Percentiles rank a stretch among this genome's conserved stretches.
phyloP scores from a whole-genome alignment of 2,797 vertebrate species.

The Scarus forsteni region DNA sequence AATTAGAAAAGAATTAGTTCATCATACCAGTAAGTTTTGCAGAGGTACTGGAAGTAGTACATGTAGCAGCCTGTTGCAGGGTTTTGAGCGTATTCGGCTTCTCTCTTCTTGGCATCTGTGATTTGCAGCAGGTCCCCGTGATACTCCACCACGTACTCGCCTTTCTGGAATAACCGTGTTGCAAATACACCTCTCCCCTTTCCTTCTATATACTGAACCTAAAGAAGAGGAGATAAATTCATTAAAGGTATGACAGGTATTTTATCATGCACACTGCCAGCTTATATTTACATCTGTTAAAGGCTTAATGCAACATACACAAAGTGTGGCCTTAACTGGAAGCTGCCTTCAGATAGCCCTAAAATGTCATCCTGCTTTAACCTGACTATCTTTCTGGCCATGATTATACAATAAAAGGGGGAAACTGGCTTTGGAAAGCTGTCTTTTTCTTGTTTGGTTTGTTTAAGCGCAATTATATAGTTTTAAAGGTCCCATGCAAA shows the following conservation, averaged over 20 bases:
- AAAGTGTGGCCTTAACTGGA: too few relatives aligned
- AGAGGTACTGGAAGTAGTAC: slow-evolving; percentile 99
- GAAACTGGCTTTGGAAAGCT: too few relatives aligned
- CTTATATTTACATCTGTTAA: too few relatives aligned
- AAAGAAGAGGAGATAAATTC: not conserved
- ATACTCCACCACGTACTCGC: slow-evolving; percentile 98
- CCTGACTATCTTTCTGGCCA: too few relatives aligned
- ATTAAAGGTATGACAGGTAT: not conserved
- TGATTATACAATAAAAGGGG: too few relatives aligned
- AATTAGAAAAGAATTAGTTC: not conserved
- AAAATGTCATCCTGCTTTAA: too few relatives aligned
- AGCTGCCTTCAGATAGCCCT: too few relatives aligned
- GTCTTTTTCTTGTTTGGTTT: too few relatives aligned
- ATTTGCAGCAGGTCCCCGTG: slow-evolving; percentile 96
- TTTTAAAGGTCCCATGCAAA: too few relatives aligned
- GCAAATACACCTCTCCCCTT: slow-evolving; percentile 96
- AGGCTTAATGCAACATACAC: too few relatives aligned
- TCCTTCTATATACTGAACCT: slow-evolving; percentile 95
- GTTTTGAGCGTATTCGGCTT: slow-evolving; percentile 92
- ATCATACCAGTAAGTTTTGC: slow-evolving; percentile 96
- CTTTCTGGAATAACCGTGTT: slow-evolving; percentile 90
- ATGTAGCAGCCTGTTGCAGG: slow-evolving; percentile 98
- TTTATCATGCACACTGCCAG: too few relatives aligned
- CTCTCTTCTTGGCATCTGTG: slow-evolving; percentile 91
- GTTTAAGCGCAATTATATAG: too few relatives aligned